Base-by-base conservation (phyloP, 64 coral and sea anemone genomes). In the Actinia equina region DNA sequence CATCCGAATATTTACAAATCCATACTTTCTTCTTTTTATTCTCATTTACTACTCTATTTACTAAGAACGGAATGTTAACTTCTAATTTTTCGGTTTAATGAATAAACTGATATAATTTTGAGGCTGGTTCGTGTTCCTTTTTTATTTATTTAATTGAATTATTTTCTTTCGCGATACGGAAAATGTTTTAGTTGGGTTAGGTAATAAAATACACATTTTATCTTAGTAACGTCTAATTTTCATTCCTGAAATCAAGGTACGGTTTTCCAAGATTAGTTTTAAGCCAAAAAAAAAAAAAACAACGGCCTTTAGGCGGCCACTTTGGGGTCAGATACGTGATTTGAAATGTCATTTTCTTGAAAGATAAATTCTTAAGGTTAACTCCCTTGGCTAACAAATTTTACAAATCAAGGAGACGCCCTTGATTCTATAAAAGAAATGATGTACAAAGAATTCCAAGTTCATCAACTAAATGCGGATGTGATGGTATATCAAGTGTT, bases 381-480 rank as follows among this genome's bases (percentile, higher is more conserved):
- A 13, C 78, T 81, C 78, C 78, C 43, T 81, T 44, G 43, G 17
- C 49, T 52, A 81, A 81, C 78, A 81, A 49, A 81, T 20, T 65
- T 65, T n/a, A 7, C 62, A 65, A n/a, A 65, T 65, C 62, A 65
- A 22, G 62, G 43, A 44, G 15, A 81, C 78, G 78, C 78, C 78
- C 78, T 49, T 81, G 19, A 49, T 81, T 81, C 78, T 51, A 81
- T 81, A 46, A 81, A 81, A 81, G 78, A 81, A 81, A 81, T 81
- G 78, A 81, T 81, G 43, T 49, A 23, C 44, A 51, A n/a, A 49
- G 22, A 44, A 81, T 49, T 49, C 78, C 42, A 81, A 44, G 78
- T 81, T 81, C 78, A 81, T 81, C 43, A 6, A 81, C 78, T 81
- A 81, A 81, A 81, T 81, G 42, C 45, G 78, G 78, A 81, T 22